phyloP scores from a whole-genome alignment of 2,888 invertebrate species.

The Trachelus stipa region DNA sequence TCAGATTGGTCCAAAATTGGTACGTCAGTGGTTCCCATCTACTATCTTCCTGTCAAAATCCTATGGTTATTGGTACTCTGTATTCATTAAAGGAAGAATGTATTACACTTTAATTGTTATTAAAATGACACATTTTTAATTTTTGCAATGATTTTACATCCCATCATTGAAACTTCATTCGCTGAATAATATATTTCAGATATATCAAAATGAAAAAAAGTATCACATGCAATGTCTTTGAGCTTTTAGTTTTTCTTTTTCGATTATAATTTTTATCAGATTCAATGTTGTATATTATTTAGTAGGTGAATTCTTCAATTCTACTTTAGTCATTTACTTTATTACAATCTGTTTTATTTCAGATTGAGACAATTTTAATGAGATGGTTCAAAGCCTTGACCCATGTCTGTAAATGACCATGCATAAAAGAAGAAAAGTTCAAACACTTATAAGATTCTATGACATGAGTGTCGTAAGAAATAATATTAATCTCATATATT shows the following conservation, averaged over 20 bases:
- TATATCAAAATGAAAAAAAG: too few species aligned
- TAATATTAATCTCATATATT: background rate
- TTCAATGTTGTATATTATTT: background rate
- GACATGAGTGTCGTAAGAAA: background rate
- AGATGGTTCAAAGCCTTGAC: background rate
- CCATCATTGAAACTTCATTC: background rate
- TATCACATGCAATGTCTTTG: background rate
- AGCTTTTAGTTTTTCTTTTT: background rate
- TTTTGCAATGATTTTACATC: background rate
- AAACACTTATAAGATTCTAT: background rate
- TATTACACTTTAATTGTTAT: background rate
- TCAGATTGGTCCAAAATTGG: slow-evolving; percentile 18
- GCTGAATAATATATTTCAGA: background rate
- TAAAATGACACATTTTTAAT: background rate
- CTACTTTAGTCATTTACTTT: background rate
- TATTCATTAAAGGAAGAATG: background rate
- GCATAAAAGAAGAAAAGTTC: background rate
- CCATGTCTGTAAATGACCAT: background rate
- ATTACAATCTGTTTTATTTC: background rate
- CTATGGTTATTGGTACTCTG: background rate
- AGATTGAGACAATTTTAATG: background rate
- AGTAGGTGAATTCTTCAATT: background rate
- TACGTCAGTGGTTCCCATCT: slow-evolving; percentile 1
- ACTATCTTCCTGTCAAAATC: background rate
- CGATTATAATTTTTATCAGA: background rate